A percentile compares a stretch with the other conserved stretches of the same genome.
Conservation (phyloP, 35 echinoderm and acorn worm species). For the Amphiura filiformis region DNA sequence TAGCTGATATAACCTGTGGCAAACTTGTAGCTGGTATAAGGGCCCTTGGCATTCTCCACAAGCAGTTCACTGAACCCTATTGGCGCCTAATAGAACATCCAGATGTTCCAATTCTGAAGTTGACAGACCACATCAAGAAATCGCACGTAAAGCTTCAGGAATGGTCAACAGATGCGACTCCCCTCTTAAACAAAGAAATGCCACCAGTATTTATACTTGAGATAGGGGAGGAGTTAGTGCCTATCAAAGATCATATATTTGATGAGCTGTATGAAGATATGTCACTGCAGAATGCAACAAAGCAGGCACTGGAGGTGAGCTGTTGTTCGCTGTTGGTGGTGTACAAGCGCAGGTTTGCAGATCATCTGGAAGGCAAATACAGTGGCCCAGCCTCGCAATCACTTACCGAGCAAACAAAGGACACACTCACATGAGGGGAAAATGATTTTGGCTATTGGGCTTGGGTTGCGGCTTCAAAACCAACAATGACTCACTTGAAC, state of each 20-base stretch:
- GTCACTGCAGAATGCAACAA: neutral
- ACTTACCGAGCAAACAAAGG: neutral
- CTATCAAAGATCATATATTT: neutral
- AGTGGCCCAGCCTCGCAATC: too few species aligned
- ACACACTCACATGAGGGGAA: slow-evolving; percentile 11
- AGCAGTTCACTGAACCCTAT: slow-evolving; percentile 32
- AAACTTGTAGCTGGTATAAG: slow-evolving; percentile 22
- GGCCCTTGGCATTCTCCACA: slow-evolving; percentile 40
- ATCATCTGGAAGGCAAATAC: neutral
- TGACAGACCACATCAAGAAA: neutral
- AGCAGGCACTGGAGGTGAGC: neutral
- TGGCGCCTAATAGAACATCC: neutral
- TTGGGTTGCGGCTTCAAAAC: neutral
- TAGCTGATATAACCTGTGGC: slow-evolving; percentile 13
- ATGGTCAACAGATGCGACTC: neutral
- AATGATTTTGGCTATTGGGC: slow-evolving; percentile 39
- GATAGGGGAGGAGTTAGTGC: neutral
- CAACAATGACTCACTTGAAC: neutral
- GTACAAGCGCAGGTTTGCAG: neutral
- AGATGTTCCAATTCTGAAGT: neutral
- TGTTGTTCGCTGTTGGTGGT: neutral
- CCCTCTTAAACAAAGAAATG: neutral
- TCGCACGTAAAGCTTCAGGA: neutral
- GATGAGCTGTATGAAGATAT: neutral
- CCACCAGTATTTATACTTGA: neutral